phyloP scores from a whole-genome alignment of 2,888 invertebrate genomes.

The Coecobrya sp. region DNA sequence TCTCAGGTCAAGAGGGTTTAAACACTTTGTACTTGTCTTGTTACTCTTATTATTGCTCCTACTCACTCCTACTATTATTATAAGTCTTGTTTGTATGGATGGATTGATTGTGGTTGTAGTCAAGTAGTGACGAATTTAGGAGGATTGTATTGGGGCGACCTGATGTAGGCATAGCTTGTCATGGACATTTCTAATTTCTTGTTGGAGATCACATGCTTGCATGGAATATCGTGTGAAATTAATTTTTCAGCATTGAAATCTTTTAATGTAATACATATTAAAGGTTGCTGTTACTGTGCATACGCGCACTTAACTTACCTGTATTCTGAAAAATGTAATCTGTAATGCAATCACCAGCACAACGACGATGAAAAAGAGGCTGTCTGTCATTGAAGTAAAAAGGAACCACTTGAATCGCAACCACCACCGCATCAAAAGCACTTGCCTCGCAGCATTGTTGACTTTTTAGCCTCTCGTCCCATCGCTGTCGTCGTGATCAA shows the following conservation, averaged over 20 bases:
- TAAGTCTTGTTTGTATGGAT: not conserved
- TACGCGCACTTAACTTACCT: not conserved
- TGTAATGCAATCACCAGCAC: not conserved
- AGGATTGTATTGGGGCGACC: not conserved
- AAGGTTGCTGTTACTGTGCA: no score
- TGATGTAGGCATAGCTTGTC: not conserved
- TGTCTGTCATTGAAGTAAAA: slow-evolving; percentile 68
- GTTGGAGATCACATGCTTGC: not conserved
- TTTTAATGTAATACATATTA: no score
- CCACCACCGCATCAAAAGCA: slow-evolving; percentile 29
- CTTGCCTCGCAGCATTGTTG: slow-evolving; percentile 73
- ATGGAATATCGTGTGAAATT: not conserved
- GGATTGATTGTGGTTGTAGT: not conserved
- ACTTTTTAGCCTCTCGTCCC: slow-evolving; percentile 78
- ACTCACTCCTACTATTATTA: not conserved
- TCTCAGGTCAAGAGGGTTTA: slow-evolving; percentile 61
- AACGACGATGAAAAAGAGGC: slow-evolving; percentile 19
- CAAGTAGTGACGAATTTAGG: no score
- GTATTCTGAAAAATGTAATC: not conserved
- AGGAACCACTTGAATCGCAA: slow-evolving; percentile 73
- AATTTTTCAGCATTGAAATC: not conserved
- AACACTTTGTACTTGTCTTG: slow-evolving; percentile 36
- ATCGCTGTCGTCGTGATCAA: slow-evolving; percentile 17
- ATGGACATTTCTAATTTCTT: not conserved
- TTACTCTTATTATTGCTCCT: not conserved